Evolutionary conservation across 1,140 invertebrate species (phyloP).

Genomic region (Euwallacea fornicatus): DNA sequence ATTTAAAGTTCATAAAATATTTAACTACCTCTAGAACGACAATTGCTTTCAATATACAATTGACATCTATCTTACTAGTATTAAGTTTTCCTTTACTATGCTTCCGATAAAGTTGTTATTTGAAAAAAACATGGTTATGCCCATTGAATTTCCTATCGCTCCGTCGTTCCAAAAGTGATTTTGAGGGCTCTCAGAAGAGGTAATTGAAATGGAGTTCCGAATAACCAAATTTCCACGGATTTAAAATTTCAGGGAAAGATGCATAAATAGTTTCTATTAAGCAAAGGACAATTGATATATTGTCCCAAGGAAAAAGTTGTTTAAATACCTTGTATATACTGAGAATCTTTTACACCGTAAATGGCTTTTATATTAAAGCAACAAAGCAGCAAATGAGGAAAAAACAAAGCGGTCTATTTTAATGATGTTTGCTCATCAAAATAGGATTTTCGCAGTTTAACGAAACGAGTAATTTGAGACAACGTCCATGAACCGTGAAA

Average conservation of each 20-base stretch:
- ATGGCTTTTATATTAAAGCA: background rate
- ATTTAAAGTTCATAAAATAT: no score
- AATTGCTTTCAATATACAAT: no score
- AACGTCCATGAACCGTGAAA: constrained; percentile 9
- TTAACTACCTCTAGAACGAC: no score
- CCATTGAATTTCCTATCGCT: constrained; percentile 26
- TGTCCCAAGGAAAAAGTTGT: background rate
- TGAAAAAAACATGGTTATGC: constrained; percentile 22
- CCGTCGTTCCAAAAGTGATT: constrained; percentile 5
- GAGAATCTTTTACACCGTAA: background rate
- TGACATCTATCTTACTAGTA: no score
- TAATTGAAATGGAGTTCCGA: background rate
- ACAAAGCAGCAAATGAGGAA: constrained; percentile 5
- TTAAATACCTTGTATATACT: background rate
- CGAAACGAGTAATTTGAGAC: constrained; percentile 5
- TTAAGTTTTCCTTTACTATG: no score
- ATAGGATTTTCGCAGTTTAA: constrained; percentile 9
- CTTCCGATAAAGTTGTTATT: background rate
- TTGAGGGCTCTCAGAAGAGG: no score
- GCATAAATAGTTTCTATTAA: background rate
- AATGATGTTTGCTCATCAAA: constrained; percentile 9
- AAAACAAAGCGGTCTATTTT: background rate
- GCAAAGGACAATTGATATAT: background rate
- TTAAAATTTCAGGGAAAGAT: background rate
- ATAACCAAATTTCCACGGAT: background rate